A percentile compares a stretch with the other conserved stretches of the same genome.
Conservation (phyloP, 2,888 invertebrate genomes). For the Stenodera caucasica region DNA sequence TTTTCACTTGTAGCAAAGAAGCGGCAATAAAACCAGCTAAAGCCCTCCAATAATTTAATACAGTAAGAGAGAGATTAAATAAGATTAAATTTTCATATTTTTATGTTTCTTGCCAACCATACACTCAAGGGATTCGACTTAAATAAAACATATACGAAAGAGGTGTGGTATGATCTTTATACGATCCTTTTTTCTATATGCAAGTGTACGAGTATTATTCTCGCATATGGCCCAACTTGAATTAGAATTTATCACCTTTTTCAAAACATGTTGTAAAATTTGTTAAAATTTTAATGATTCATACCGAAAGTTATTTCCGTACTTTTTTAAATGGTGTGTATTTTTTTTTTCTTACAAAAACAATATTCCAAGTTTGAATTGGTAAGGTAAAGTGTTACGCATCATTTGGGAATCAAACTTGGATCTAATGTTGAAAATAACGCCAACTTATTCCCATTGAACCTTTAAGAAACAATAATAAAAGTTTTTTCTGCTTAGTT, state of each 20-base stretch:
- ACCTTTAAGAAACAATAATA: constrained; percentile 21
- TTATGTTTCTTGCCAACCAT: constrained; percentile 20
- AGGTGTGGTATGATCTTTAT: constrained; percentile 29
- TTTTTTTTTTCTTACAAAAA: constrained; percentile 17
- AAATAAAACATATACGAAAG: constrained; percentile 38
- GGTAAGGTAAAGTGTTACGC: constrained; percentile 26
- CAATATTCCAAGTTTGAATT: constrained; percentile 24
- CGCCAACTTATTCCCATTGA: constrained; percentile 9
- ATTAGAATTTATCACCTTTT: constrained; percentile 35
- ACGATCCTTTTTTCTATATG: constrained; percentile 28
- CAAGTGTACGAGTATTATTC: neutral
- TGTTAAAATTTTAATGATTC: neutral
- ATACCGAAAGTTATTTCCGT: constrained; percentile 17
- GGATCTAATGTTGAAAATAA: constrained; percentile 12
- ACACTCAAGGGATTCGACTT: constrained; percentile 22
- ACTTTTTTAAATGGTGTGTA: constrained; percentile 30
- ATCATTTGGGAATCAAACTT: constrained; percentile 36
- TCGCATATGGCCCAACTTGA: constrained; percentile 20
- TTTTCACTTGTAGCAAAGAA: constrained; percentile 4
- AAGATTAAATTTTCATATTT: constrained; percentile 38
- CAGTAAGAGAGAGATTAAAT: constrained; percentile 36
- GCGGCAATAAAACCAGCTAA: constrained; percentile 10
- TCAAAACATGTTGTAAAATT: constrained; percentile 20
- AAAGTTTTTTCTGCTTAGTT: constrained; percentile 9
- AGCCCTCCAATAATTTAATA: constrained; percentile 22